Percentiles rank a stretch among this genome's conserved stretches.
These are phyloP conservation scores for Eumerus sabulonum DNA, from an alignment of 2,888 invertebrate genomes.

Conservation along the genomic window DNA sequence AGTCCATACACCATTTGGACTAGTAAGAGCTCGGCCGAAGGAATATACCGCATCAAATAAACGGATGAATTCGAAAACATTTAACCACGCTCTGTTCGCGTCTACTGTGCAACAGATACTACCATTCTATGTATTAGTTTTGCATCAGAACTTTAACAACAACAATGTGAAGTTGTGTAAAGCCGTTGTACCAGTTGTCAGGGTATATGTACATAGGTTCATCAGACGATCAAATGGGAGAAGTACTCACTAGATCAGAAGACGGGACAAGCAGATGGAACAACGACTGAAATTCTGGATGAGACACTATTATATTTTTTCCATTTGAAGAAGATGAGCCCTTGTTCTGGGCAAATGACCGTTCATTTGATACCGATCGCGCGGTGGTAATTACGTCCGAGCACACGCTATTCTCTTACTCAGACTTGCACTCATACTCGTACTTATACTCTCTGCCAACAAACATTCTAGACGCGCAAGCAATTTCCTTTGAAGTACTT, in stretches of 20 bases:
- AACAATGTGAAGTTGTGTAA: conserved; percentile 24
- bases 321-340: conserved; percentile 64
- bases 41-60: conserved; percentile 47
- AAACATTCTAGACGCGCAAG: conserved; percentile 58
- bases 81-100: conserved; percentile 49
- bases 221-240: conserved; percentile 12
- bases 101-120: conserved; percentile 16
- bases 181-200: conserved; percentile 18
- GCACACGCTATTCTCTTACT: conserved; percentile 2
- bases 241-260: not conserved
- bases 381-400: conserved; percentile 56
- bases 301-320: conserved; percentile 65
- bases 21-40: not conserved
- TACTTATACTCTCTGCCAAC: conserved; percentile 26
- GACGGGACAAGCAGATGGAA: not conserved
- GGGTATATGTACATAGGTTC: conserved; percentile 6
- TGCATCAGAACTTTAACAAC: conserved; percentile 40
- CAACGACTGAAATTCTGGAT: conserved; percentile 37
- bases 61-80: conserved; percentile 54
- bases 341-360: conserved; percentile 67
- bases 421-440: not conserved
- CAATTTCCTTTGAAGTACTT: conserved; percentile 64
- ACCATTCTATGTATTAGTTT: conserved; percentile 22
- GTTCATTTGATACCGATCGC: conserved; percentile 65
- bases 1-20: not conserved